Percentiles rank a stretch among this genome's conserved stretches.
Evolutionary conservation across 2,888 invertebrate species (phyloP).

Genomic region (Clepsis dumicolana): DNA sequence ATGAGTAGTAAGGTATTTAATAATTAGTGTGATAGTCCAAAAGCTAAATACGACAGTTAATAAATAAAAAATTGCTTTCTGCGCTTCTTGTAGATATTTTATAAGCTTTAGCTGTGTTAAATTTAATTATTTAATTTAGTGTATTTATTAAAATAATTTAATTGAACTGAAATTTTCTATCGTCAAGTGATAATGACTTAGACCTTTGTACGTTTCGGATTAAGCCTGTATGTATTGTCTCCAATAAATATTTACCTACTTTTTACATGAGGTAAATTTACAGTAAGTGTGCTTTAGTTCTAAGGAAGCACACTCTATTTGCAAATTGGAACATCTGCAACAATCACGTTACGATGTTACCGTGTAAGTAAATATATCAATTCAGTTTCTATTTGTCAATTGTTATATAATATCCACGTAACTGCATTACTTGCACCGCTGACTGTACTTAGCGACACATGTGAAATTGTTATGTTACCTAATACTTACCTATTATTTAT

Average conservation of each 20-base stretch:
- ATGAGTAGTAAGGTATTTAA: too few relatives aligned
- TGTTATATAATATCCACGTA: constrained; percentile 29
- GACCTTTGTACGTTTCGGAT: too few relatives aligned
- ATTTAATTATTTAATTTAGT: too few relatives aligned
- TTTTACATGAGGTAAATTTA: background rate
- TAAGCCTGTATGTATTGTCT: too few relatives aligned
- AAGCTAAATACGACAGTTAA: too few relatives aligned
- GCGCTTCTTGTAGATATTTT: too few relatives aligned
- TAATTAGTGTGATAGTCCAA: too few relatives aligned
- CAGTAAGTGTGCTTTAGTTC: background rate
- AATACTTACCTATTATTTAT: background rate
- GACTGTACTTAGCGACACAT: constrained; percentile 6
- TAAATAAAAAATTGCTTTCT: too few relatives aligned
- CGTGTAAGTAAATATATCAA: constrained; percentile 24
- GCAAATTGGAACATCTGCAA: background rate
- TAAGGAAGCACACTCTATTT: background rate
- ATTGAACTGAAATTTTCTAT: too few relatives aligned
- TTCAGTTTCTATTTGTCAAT: constrained; percentile 21
- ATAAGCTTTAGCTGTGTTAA: too few relatives aligned
- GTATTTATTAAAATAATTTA: too few relatives aligned
- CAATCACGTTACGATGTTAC: constrained; percentile 3
- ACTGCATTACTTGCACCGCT: constrained; percentile 15
- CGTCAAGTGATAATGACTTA: too few relatives aligned
- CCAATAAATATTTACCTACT: background rate
- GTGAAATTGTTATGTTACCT: constrained; percentile 22